Base-by-base conservation (phyloP, 2,113 vertebrate species). In the Burhinus oedicnemus region DNA sequence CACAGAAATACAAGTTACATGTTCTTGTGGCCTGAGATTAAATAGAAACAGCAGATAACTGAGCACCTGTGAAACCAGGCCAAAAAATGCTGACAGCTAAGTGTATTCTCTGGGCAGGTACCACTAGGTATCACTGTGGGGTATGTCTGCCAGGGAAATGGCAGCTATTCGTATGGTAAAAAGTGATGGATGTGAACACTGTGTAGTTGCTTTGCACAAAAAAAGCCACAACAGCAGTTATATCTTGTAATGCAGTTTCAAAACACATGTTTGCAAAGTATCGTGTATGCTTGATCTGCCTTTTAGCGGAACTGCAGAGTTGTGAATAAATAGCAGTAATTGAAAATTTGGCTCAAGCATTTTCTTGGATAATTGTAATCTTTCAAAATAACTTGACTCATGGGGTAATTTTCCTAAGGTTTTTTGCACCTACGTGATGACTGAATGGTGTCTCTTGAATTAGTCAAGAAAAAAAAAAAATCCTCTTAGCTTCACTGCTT, bases 381-480 rank as follows among this genome's bases (percentile, higher is more conserved):
- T 95, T 93, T 88, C 93, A 92, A 52, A 91, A 58, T 87, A 77
- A 87, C 76, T 40, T 95, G 83, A 88, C 71, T 95, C 62, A 44
- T n/a, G 18, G 79, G 34, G 44, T 84, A 75, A 81, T 95, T 91
- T 87, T 86, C 14, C 3, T 74, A n/a, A 52, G 58, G 25, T 65
- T 57, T 83, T 80, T 58, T 89, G 61, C 47, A 40, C 5, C 9
- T 87, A 16, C 38, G 45, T 78, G 55, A 15, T 90, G 49, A 45
- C 34, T 78, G 80, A 78, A 44, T 65, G 36, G 13, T 80, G 54
- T 81, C 60, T 57, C 76, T 52, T 74, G 88, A 90, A 80, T 93
- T 64, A 85, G 32, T 57, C 52, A 76, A 61, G 32, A 3, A 18
- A 70, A 83, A 72, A 29, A 84, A 44, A 6, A 15, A 27, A 3